Conservation (phyloP, 2,888 invertebrate genomes). For the Rhabditophanes sp. region DNA sequence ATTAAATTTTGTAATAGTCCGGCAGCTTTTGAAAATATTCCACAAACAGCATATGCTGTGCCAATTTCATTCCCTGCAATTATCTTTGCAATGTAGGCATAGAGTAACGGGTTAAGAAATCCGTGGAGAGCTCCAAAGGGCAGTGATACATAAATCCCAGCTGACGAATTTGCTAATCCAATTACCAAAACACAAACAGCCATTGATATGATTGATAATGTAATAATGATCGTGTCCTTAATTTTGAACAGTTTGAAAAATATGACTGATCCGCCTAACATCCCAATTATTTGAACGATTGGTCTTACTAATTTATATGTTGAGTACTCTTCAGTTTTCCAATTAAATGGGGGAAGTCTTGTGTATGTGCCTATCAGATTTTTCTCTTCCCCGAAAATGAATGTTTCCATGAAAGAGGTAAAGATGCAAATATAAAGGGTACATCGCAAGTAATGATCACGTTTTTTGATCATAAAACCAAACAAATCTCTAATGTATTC, state of each 20-base stretch:
- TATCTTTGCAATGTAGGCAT: conserved; percentile 33
- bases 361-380: conserved; percentile 29
- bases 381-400: conserved; percentile 38
- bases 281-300: conserved; percentile 23
- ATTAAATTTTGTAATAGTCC: conserved; percentile 27
- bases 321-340: conserved; percentile 26
- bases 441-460: conserved; percentile 19
- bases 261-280: conserved; percentile 27
- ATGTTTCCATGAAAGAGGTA: conserved; percentile 32
- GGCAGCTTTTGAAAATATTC: conserved; percentile 29
- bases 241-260: conserved; percentile 25
- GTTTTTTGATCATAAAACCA: conserved; percentile 16
- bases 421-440: conserved; percentile 28
- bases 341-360: conserved; percentile 27
- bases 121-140: conserved; percentile 31
- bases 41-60: conserved; percentile 28
- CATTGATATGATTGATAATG: conserved; percentile 22
- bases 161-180: conserved; percentile 23
- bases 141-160: conserved; percentile 31
- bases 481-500: conserved; percentile 18
- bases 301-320: conserved; percentile 31
- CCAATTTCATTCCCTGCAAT: conserved; percentile 35
- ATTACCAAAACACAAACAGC: conserved; percentile 23
- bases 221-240: conserved; percentile 27
- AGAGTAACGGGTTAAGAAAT: conserved; percentile 32